Evolutionary conservation across 2,113 vertebrate genomes (phyloP), one percentile per base, ranked within the genome.

Genomic region (Percopsis transmontana): DNA sequence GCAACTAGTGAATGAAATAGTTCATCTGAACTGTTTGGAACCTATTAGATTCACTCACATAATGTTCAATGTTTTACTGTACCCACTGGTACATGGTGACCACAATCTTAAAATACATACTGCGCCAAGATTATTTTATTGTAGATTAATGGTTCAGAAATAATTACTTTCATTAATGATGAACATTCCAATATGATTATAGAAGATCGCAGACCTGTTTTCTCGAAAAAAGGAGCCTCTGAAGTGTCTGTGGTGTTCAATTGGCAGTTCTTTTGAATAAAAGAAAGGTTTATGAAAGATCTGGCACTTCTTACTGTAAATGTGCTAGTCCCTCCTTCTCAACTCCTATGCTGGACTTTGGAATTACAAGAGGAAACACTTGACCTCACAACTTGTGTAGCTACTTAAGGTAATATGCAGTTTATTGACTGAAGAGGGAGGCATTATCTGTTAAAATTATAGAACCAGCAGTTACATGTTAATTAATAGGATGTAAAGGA

Each of bases 291-390:
- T 3, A 8, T 51, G 5, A 19, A 51, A 51, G 48, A 11, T 12
- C 18, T 6, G 19, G n/a, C 19, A n/a, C 18, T 51, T 10, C 48
- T 20, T 16, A 3, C 3, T 20, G 10, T 51, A 18, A 19, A 20
- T 45, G 8, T 45, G 15, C 42, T 19, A 20, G 48, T 42, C 56
- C 24, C 45, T 38, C 45, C 60, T 45, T 23, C 27, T 58, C n/a
- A 40, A 38, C 33, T 57, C 48, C n/a, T 51, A 51, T 11, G 15
- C 10, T 61, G 58, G 23, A 61, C 23, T 61, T 64, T 64, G 62
- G 50, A 64, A 5, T 64, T 21, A 55, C 40, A 41, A 18, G 15
- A 4, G 19, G 41, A 42, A n/a, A n/a, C n/a, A n/a, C n/a, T 45
- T 16, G 19, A 1, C 19, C 18, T 14, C 11, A 33, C 45, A 16